Evolutionary conservation across 2,888 invertebrate genomes (phyloP), one percentile per base, ranked within the genome.

Genomic region (Ormyrus nitidulus): DNA sequence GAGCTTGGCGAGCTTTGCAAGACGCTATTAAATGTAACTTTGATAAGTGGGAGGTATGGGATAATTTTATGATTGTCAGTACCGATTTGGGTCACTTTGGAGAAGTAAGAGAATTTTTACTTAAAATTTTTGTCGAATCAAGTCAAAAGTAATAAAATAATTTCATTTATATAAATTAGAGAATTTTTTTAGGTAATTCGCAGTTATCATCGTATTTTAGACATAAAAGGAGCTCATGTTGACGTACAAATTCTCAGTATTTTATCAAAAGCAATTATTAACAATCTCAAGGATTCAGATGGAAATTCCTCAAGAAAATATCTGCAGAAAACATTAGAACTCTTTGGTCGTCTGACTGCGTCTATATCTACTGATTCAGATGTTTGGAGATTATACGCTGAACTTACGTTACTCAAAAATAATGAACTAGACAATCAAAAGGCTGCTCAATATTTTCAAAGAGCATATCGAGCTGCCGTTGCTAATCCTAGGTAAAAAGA

Each of bases 11-110:
- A 74, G 95, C 97, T 5, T 91, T 98, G 0, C 94, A 95, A 86
- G 98, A 99, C 91, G 96, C 99, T 0, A 91, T 98, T 0, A 95
- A 96, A 89, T 98, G 96, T 90, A 97, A 97, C 91, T 98, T 95
- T 88, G 97, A 97, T 86, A 97, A 97, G 89, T 98, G 98, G 98
- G 95, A 95, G 92, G 92, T 95, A 0, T 99, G 99, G 99, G 98
- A 99, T 89, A 99, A 99, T 91, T 94, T 96, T 77, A 93, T 99
- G 91, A 91, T 96, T 48, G 96, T 98, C 48, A 96, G 96, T 85
- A 94, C 95, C 83, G 98, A 98, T 88, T 94, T 96, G 11, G 95
- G 95, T 0, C 94, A 96, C 88, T 96, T 97, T 89, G 94, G 95
- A 74, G 97, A 98, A 89, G 95, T 92, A 84, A 65, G 64, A 48